Conservation (phyloP, 2,797 vertebrate species). For the Poeciliopsis presidionis region DNA sequence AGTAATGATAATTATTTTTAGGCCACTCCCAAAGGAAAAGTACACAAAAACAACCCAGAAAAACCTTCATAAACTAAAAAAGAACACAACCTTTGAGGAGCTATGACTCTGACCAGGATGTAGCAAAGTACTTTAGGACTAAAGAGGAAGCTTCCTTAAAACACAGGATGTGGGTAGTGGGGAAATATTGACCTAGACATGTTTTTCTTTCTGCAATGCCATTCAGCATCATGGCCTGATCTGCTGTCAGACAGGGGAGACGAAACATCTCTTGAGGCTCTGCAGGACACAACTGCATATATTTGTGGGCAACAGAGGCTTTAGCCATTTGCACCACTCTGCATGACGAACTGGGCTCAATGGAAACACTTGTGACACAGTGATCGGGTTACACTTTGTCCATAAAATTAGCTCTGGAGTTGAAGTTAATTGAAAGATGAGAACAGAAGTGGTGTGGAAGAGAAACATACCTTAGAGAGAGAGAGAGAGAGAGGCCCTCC, state of each 20-base stretch:
- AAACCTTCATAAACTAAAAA: background rate
- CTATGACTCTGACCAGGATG: constrained; percentile 73
- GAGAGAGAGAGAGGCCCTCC: constrained; percentile 36
- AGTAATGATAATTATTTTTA: background rate
- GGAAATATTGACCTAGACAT: constrained; percentile 60
- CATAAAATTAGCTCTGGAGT: background rate
- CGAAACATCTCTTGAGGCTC: constrained; percentile 8
- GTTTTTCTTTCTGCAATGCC: constrained; percentile 61
- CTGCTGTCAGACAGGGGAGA: constrained; percentile 20
- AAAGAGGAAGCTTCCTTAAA: constrained; percentile 76
- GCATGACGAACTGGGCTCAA: constrained; percentile 6
- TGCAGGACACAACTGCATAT: constrained; percentile 1
- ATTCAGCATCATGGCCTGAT: constrained; percentile 26
- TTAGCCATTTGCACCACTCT: constrained; percentile 10
- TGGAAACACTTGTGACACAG: constrained; percentile 4
- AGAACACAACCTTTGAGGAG: constrained; percentile 42
- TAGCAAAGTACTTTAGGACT: constrained; percentile 69
- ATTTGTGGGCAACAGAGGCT: constrained; percentile 9
- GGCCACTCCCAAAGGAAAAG: background rate
- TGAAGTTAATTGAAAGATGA: background rate
- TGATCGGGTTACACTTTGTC: background rate
- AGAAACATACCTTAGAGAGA: constrained; percentile 47
- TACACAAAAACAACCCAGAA: background rate
- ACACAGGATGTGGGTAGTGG: constrained; percentile 75
- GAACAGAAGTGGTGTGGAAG: constrained; percentile 1